Percentiles rank a stretch among this genome's conserved stretches.
These are phyloP conservation scores for Rafetus swinhoei DNA, from an alignment of 2,113 vertebrate species.

Conservation along the genomic window DNA sequence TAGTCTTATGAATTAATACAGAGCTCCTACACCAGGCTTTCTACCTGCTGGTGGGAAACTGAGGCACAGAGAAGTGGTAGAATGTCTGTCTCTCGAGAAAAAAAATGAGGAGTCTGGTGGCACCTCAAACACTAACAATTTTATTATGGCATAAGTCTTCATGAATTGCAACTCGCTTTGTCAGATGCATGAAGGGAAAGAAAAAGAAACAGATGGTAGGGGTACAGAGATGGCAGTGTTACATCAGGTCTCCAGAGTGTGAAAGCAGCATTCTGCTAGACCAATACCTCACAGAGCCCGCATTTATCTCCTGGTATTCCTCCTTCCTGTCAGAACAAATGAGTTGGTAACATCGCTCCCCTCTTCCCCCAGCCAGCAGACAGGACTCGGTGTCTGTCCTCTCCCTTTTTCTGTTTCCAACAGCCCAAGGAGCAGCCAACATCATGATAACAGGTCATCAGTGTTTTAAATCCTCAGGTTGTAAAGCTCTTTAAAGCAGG, in stretches of 20 bases:
- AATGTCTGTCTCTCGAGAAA: background rate
- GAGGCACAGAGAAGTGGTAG: background rate
- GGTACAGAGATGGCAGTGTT: no score
- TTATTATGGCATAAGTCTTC: no score
- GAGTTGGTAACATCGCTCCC: background rate
- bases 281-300: background rate
- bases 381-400: background rate
- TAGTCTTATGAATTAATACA: background rate
- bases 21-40: background rate
- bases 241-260: no score
- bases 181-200: no score
- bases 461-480: background rate
- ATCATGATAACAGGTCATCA: background rate
- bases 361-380: background rate
- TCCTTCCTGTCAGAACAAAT: background rate
- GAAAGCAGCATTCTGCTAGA: background rate
- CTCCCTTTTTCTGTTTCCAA: background rate
- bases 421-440: background rate
- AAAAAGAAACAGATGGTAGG: no score
- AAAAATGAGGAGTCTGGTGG: no score
- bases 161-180: no score
- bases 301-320: background rate
- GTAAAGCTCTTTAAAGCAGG: background rate
- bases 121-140: no score
- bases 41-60: conserved; percentile 6